Conservation (phyloP, 2,888 invertebrate species). For the Aspidiotus rigidus region DNA sequence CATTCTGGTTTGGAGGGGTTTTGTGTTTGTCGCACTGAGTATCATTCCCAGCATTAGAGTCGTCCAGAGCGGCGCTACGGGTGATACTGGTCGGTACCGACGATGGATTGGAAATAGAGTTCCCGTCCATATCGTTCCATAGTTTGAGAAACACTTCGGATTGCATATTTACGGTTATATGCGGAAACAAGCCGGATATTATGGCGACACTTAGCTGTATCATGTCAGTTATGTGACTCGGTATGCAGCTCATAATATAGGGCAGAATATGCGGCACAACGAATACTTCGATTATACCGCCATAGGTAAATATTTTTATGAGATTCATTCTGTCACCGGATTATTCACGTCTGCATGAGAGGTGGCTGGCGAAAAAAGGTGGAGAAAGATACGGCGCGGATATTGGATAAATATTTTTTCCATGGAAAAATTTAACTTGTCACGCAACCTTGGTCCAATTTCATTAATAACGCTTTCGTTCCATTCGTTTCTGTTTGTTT, state of each 20-base stretch:
- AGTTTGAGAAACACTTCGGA: slow-evolving; percentile 25
- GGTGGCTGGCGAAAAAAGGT: no score
- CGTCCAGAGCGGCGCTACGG: no score
- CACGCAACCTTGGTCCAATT: no score
- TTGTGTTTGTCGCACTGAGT: not conserved
- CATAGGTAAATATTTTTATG: slow-evolving; percentile 26
- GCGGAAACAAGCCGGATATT: slow-evolving; percentile 16
- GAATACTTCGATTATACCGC: slow-evolving; percentile 29
- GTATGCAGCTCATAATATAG: slow-evolving; percentile 14
- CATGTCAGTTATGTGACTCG: slow-evolving; percentile 17
- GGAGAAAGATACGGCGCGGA: no score
- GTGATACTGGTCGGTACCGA: not conserved
- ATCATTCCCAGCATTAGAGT: not conserved
- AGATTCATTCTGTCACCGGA: slow-evolving; percentile 13
- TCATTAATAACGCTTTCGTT: no score
- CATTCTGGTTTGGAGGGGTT: not conserved
- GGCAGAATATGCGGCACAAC: slow-evolving; percentile 26
- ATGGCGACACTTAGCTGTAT: slow-evolving; percentile 12
- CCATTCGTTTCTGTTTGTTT: no score
- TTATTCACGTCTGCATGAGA: no score
- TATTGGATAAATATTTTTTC: no score
- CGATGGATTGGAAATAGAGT: not conserved
- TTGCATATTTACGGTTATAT: slow-evolving; percentile 18
- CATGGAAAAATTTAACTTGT: no score
- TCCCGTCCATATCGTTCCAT: slow-evolving; percentile 12